Percentiles rank a stretch among this genome's conserved stretches.
phyloP scores from a whole-genome alignment of 2,113 vertebrate genomes.

The Bettongia penicillata region DNA sequence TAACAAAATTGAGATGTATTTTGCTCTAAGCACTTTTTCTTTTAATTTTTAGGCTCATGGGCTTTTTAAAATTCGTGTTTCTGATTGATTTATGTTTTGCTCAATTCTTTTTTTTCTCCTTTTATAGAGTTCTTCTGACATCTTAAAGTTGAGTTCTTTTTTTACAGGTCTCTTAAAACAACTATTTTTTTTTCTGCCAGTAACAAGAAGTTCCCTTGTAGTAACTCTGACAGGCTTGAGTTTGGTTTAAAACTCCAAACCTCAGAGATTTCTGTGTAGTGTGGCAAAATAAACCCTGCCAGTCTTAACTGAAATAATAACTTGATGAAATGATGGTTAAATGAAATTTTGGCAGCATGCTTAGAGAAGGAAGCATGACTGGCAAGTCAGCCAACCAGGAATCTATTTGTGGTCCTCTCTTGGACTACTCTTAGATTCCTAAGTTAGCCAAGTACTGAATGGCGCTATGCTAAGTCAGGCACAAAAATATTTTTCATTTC shows the following conservation, averaged over 20 bases:
- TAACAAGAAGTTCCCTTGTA: constrained; percentile 5
- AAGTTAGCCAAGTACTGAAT: constrained; percentile 22
- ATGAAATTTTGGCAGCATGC: constrained; percentile 22
- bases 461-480: not conserved
- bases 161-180: constrained; percentile 31
- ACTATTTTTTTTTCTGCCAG: constrained; percentile 5
- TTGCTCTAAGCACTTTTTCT: not conserved
- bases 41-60: constrained; percentile 3
- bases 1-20: constrained; percentile 6
- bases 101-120: not conserved
- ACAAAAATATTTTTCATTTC: not conserved
- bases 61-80: constrained; percentile 11
- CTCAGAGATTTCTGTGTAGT: constrained; percentile 32
- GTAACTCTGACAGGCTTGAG: constrained; percentile 8
- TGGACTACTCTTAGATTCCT: not conserved
- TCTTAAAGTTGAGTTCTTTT: constrained; percentile 19
- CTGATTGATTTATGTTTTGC: constrained; percentile 25
- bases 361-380: constrained; percentile 38
- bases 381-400: not conserved
- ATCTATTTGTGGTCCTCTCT: constrained; percentile 28
- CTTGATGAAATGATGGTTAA: constrained; percentile 34
- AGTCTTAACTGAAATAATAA: constrained; percentile 35
- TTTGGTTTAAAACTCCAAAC: constrained; percentile 41
- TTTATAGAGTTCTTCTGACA: constrained; percentile 30
- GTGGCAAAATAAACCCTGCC: constrained; percentile 33